Base-by-base conservation (phyloP, 2,113 vertebrate genomes). In the Clupea harengus region DNA sequence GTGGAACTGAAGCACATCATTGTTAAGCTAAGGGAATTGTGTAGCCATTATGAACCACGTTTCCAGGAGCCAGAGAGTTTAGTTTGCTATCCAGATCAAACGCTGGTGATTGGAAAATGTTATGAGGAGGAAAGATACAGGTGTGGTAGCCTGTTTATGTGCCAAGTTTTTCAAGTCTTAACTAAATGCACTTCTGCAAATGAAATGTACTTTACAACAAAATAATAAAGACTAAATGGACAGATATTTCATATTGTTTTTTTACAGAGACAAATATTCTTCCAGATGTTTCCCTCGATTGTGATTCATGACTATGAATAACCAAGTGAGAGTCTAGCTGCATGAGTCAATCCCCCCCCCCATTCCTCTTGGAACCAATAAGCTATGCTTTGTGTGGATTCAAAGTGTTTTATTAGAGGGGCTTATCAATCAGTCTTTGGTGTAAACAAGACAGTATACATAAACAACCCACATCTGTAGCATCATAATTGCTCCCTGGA, bases 21-120 rank as follows among this genome's bases (percentile, higher is more conserved):
- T 46, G 86, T 86, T 85, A 87, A 92, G 93, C 93, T 92, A 93
- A 93, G 91, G 92, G 90, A 92, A 93, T 91, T 85, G 81, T 85
- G 82, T 89, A 93, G 94, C 93, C 93, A 95, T 94, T 86, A 47
- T 78, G 47, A 81, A 86, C 85, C 82, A 72, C 84, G 82, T 89
- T 64, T 85, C 81, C 80, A 84, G 75, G 81, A 87, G 20, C 67
- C 47, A 78, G 82, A 54, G 20, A 64, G 57, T 20, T 49, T 25
- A 50, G 25, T 11, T 85, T 32, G 72, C 72, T 78, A 17, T 60
- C 50, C 49, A 81, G 50, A 81, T 64, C 45, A 85, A 10, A 45
- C 46, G 60, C 22, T 84, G 82, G 80, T 80, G 20, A 64, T 64
- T 52, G 15, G 8, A 57, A 64, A 81, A 81, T 64, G 85, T 72